Base-by-base conservation (phyloP, 1,140 invertebrate genomes). In the Triops cancriformis region DNA sequence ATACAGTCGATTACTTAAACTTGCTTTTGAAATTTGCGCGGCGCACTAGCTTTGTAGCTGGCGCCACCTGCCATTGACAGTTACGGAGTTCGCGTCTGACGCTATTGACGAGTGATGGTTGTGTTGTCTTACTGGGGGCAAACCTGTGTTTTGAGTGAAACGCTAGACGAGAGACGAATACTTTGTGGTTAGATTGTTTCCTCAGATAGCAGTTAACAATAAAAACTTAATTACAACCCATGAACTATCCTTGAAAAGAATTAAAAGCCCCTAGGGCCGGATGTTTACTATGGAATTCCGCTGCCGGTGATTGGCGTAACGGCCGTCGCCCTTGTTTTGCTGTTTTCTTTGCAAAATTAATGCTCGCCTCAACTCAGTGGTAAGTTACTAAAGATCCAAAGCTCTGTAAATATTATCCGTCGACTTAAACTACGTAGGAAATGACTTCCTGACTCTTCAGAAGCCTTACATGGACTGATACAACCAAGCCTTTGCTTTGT, bases 231-330 rank as follows among this genome's bases (percentile, higher is more conserved):
- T 18, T 64, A 64, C 7, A 64, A 64, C 51, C 18, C 23, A 23
- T 64, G 51, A 64, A 64, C 23, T 64, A 14, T 18, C 51, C 51
- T 64, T 64, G 51, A 64, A 23, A 64, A 64, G 23, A 64, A 23
- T 23, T n/a, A 64, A 64, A 64, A 23, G n/a, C 51, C 51, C 51
- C 7, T 14, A 64, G 51, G 51, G 51, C 51, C 51, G 51, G 51
- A 64, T 64, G 51, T 64, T 64, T 64, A 64, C 51, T 23, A 64
- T 64, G 51, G 51, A 64, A 64, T 64, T 64, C 51, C 51, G 51
- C 51, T 64, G 51, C 51, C 51, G 51, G 51, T 64, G 51, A 64
- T 64, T 64, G 51, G 51, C 51, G 51, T 64, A 64, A 64, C 51
- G 51, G 51, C 51, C 51, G 51, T 64, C 51, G 51, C 51, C 51